These are phyloP conservation scores for Tetranychus truncatus DNA, from an alignment of 2,888 invertebrate species.

Conservation along the genomic window DNA sequence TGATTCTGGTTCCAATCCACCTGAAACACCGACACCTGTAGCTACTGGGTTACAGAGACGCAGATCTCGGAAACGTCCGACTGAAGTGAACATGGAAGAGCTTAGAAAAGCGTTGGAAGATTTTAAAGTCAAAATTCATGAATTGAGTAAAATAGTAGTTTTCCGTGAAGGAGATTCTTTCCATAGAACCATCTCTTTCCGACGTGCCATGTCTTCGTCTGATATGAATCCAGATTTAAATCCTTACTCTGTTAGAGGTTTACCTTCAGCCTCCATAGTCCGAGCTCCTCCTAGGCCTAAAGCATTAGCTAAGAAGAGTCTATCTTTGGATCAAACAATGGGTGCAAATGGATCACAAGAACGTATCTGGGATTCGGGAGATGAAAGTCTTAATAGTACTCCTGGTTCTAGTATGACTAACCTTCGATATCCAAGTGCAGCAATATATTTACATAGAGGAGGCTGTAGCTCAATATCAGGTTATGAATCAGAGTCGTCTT, in stretches of 20 bases:
- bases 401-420: constrained; percentile 24
- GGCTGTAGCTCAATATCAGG: constrained; percentile 14
- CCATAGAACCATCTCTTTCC: constrained; percentile 20
- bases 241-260: not conserved
- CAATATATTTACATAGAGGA: constrained; percentile 4
- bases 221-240: not conserved
- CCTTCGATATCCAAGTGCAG: constrained; percentile 18
- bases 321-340: constrained; percentile 51
- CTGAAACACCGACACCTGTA: not conserved
- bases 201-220: constrained; percentile 1
- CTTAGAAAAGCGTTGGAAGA: constrained; percentile 13
- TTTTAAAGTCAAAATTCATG: constrained; percentile 10
- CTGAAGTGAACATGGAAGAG: constrained; percentile 11
- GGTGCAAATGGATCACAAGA: constrained; percentile 36
- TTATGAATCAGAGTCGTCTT: constrained; percentile 26
- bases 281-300: constrained; percentile 27
- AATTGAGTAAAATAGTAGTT: constrained; percentile 8
- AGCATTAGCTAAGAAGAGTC: constrained; percentile 45
- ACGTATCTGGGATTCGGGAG: constrained; percentile 60
- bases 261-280: constrained; percentile 9
- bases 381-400: constrained; percentile 29
- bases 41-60: not conserved
- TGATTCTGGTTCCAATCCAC: not conserved
- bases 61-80: not conserved
- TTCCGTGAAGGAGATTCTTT: constrained; percentile 18